Evolutionary conservation across 2,888 invertebrate genomes (phyloP).

Genomic region (Malthinus flaveolus): DNA sequence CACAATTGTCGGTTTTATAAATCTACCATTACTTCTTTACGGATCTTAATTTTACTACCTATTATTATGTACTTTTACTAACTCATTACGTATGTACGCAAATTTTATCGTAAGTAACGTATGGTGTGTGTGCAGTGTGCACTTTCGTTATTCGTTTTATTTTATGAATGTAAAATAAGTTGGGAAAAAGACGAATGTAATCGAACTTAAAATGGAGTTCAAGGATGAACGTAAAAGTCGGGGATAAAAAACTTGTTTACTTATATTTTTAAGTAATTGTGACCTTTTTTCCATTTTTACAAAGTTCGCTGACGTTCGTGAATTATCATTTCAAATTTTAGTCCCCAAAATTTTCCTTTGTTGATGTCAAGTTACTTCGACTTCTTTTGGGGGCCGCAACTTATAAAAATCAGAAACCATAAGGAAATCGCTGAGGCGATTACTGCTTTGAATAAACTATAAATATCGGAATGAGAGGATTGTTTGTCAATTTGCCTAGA

Average conservation of each 20-base stretch:
- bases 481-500: too few species aligned
- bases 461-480: too few species aligned
- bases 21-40: conserved; percentile 23
- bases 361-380: too few species aligned
- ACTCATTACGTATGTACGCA: background rate
- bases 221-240: conserved; percentile 1
- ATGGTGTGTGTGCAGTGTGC: background rate
- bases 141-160: background rate
- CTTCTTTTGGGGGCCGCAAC: too few species aligned
- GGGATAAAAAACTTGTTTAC: conserved; percentile 3
- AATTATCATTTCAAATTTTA: too few species aligned
- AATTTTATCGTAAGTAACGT: background rate
- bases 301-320: background rate
- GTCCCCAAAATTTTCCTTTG: too few species aligned
- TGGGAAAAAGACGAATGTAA: background rate
- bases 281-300: background rate
- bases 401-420: too few species aligned
- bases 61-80: conserved; percentile 9
- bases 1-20: conserved; percentile 24
- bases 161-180: background rate
- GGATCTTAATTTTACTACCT: conserved; percentile 14
- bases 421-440: too few species aligned
- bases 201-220: background rate
- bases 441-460: too few species aligned
- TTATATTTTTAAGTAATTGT: conserved; percentile 4